Evolutionary conservation across 2,888 invertebrate species (phyloP).

Genomic region (Digitonthophagus gazella): DNA sequence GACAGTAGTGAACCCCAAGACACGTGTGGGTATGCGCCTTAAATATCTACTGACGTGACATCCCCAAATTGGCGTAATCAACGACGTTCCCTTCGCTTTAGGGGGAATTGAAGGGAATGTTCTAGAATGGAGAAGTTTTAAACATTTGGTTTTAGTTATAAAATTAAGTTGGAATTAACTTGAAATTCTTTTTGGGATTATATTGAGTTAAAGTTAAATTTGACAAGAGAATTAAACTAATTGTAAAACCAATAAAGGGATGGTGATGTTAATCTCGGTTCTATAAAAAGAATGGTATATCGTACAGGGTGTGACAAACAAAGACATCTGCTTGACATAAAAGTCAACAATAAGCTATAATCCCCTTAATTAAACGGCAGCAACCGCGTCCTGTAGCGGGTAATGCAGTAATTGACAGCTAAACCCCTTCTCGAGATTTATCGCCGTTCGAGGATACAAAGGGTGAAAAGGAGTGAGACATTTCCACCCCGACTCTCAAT

Average conservation of each 20-base stretch:
- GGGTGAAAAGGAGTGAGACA: constrained; percentile 23
- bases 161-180: too few relatives aligned
- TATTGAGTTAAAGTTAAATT: too few relatives aligned
- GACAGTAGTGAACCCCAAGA: not conserved
- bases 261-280: too few relatives aligned
- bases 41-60: not conserved
- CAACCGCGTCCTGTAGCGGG: constrained; percentile 31
- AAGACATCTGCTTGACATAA: constrained; percentile 29
- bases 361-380: constrained; percentile 39
- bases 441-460: constrained; percentile 41
- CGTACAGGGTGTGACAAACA: not conserved
- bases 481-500: constrained; percentile 11
- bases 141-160: too few relatives aligned
- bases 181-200: too few relatives aligned
- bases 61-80: not conserved
- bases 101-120: too few relatives aligned
- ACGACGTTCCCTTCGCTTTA: not conserved
- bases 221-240: too few relatives aligned
- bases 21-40: not conserved
- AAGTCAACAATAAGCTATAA: constrained; percentile 38
- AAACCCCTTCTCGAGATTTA: constrained; percentile 40
- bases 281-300: too few relatives aligned
- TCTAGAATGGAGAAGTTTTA: too few relatives aligned
- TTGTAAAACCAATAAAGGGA: too few relatives aligned
- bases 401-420: constrained; percentile 16